These are phyloP conservation scores for Aproaerema taeniolella DNA, from an alignment of 2,888 invertebrate genomes.

Conservation along the genomic window DNA sequence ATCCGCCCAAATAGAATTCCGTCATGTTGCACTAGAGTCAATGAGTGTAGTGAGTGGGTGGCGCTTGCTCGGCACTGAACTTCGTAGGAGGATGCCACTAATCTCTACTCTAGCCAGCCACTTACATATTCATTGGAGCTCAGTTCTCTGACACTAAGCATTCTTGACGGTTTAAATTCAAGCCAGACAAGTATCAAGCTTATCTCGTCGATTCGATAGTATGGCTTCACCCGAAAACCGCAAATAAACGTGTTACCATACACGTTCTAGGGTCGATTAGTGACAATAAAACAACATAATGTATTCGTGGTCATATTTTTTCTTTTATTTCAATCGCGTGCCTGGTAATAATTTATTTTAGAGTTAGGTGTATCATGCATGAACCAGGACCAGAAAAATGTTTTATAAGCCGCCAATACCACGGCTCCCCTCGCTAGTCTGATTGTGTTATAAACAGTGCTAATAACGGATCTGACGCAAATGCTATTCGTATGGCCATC, in stretches of 20 bases:
- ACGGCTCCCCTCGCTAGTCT: slow-evolving; percentile 8
- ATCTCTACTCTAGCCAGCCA: slow-evolving; percentile 60
- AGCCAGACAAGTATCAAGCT: neutral
- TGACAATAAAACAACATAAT: too few species aligned
- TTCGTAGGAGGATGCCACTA: slow-evolving; percentile 63
- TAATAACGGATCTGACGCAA: slow-evolving; percentile 24
- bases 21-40: slow-evolving; percentile 50
- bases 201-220: neutral
- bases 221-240: slow-evolving; percentile 1
- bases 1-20: slow-evolving; percentile 46
- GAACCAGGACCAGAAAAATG: too few species aligned
- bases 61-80: slow-evolving; percentile 53
- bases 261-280: too few species aligned
- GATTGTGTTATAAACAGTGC: slow-evolving; percentile 13
- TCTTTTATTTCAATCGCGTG: neutral
- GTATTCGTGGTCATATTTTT: too few species aligned
- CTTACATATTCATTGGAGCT: slow-evolving; percentile 7
- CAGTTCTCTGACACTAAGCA: too few species aligned
- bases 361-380: too few species aligned
- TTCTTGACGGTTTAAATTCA: neutral
- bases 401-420: neutral
- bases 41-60: slow-evolving; percentile 52
- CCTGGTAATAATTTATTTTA: neutral
- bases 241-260: too few species aligned
- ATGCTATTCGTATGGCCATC: slow-evolving; percentile 26